phyloP scores from a whole-genome alignment of 2,113 vertebrate species.

The Paedocypris sp. region DNA sequence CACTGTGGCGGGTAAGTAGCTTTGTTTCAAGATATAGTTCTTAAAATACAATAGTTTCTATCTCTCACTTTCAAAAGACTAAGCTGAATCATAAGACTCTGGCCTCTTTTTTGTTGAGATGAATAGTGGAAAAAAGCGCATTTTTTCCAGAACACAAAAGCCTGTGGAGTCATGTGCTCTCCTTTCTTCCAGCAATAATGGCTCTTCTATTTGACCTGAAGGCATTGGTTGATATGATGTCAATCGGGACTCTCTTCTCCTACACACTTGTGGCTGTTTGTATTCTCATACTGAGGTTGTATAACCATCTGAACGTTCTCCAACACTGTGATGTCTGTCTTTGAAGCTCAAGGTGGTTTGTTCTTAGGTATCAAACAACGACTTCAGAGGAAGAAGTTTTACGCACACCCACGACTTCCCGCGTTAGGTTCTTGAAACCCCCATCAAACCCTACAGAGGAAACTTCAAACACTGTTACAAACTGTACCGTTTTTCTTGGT shows the following conservation, averaged over 20 bases:
- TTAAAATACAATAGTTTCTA: no score
- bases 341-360: neutral
- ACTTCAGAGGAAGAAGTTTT: slow-evolving; percentile 31
- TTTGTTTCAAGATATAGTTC: no score
- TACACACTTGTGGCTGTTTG: slow-evolving; percentile 76
- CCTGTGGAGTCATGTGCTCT: neutral
- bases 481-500: slow-evolving; percentile 48
- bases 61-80: neutral
- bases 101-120: neutral
- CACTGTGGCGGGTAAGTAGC: slow-evolving; percentile 61
- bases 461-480: slow-evolving; percentile 55
- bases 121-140: neutral
- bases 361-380: slow-evolving; percentile 56
- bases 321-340: neutral
- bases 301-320: neutral
- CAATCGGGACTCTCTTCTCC: slow-evolving; percentile 72
- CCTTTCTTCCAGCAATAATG: slow-evolving; percentile 63
- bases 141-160: slow-evolving; percentile 18
- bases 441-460: slow-evolving; percentile 39
- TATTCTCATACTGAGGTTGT: slow-evolving; percentile 75
- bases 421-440: slow-evolving; percentile 44
- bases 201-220: slow-evolving; percentile 74
- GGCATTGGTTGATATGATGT: slow-evolving; percentile 75
- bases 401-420: slow-evolving; percentile 16
- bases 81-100: neutral